Percentiles rank a stretch among this genome's conserved stretches.
Conservation (phyloP, 2,113 vertebrate genomes). For the Cathartes aura region DNA sequence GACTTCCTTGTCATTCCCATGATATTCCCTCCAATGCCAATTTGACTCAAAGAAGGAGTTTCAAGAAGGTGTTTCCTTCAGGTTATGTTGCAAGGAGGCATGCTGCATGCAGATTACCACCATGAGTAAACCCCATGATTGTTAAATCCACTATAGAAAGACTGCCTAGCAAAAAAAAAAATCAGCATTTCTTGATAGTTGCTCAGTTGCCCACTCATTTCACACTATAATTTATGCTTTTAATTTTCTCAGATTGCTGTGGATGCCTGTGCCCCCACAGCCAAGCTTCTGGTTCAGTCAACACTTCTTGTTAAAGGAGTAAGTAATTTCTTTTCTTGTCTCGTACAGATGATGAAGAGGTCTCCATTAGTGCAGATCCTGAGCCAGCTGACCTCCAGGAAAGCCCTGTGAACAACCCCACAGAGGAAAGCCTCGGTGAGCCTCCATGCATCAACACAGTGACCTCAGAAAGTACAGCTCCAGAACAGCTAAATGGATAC, state of each 20-base stretch:
- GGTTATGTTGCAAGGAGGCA: not conserved
- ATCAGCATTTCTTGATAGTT: not conserved
- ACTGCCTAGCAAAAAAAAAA: not conserved
- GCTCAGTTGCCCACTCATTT: not conserved
- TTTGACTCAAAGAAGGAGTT: not conserved
- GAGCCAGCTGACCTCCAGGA: constrained; percentile 74
- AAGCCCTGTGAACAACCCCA: constrained; percentile 58
- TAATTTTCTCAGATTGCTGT: constrained; percentile 12
- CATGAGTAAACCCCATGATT: not conserved
- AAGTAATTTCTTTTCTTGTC: constrained; percentile 55
- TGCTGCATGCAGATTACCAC: not conserved
- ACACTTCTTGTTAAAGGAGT: not conserved
- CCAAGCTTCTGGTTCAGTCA: not conserved
- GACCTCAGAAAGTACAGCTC: constrained; percentile 75
- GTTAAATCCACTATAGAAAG: not conserved
- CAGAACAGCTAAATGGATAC: constrained; percentile 75
- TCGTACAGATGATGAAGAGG: constrained; percentile 91
- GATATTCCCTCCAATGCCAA: not conserved
- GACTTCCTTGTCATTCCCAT: not conserved
- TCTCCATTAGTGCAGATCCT: constrained; percentile 85
- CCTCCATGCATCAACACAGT: constrained; percentile 63
- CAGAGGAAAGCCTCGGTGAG: constrained; percentile 62
- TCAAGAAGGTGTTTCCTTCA: not conserved
- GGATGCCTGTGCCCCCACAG: not conserved
- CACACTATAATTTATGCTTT: not conserved